Evolutionary conservation across 2,113 vertebrate genomes (phyloP).

Genomic region (Microcebus murinus): DNA sequence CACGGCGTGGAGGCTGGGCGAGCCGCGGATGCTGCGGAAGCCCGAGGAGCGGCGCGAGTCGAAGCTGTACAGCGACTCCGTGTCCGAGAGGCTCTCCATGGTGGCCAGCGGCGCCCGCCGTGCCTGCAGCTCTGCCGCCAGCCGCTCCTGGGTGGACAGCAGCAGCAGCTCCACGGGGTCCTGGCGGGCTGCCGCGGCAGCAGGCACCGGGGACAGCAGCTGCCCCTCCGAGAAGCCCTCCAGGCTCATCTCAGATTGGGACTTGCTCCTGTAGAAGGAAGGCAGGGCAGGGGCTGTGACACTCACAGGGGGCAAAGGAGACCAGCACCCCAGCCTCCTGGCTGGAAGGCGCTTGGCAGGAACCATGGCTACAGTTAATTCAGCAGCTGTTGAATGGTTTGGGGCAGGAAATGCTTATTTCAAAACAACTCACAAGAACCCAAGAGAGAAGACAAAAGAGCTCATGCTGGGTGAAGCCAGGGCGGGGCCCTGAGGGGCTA

Average conservation of each 20-base stretch:
- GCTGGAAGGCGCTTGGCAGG: slow-evolving; percentile 2
- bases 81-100: slow-evolving; percentile 98
- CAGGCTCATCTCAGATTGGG: slow-evolving; percentile 96
- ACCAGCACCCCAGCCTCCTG: not conserved
- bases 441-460: not conserved
- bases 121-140: slow-evolving; percentile 94
- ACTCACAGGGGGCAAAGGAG: not conserved
- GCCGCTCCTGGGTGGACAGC: slow-evolving; percentile 94
- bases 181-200: slow-evolving; percentile 48
- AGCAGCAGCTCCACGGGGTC: slow-evolving; percentile 95
- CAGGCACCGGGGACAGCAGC: slow-evolving; percentile 84
- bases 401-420: not conserved
- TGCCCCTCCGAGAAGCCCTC: slow-evolving; percentile 97
- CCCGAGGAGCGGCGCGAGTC: slow-evolving; percentile 97
- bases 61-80: slow-evolving; percentile 97
- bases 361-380: not conserved
- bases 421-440: not conserved
- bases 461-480: accelerated
- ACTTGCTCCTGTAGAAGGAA: slow-evolving; percentile 90
- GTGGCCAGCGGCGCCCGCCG: slow-evolving; percentile 96
- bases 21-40: slow-evolving; percentile 93
- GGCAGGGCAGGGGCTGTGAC: not conserved
- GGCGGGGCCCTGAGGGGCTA: no score
- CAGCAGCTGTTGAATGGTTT: not conserved
- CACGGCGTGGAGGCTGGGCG: slow-evolving; percentile 94